phyloP scores from a whole-genome alignment of 2,888 invertebrate species.

The Macrophya annulata region DNA sequence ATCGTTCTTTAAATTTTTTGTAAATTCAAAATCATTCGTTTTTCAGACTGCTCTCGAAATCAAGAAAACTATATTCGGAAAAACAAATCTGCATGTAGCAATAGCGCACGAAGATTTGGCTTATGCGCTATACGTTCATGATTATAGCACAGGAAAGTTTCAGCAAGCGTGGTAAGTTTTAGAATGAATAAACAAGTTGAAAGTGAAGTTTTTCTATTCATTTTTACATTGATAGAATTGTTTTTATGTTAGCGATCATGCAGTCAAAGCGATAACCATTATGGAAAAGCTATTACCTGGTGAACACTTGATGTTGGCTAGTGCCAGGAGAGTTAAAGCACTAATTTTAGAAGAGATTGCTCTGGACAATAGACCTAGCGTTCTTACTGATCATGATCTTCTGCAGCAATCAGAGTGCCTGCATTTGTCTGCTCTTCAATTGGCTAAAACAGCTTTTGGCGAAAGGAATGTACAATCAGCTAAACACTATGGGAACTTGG shows the following conservation, averaged over 20 bases:
- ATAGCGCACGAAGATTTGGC: conserved; percentile 95
- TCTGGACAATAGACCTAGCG: conserved; percentile 86
- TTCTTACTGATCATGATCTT: conserved; percentile 82
- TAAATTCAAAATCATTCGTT: conserved; percentile 55
- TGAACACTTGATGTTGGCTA: conserved; percentile 93
- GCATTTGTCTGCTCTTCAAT: conserved; percentile 90
- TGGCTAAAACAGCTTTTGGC: conserved; percentile 92
- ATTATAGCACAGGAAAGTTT: conserved; percentile 95
- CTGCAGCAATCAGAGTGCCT: conserved; percentile 91
- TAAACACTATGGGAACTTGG: conserved; percentile 97
- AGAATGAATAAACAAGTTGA: neutral
- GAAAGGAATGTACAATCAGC: conserved; percentile 97
- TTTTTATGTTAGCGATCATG: conserved; percentile 84
- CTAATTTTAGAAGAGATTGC: conserved; percentile 96
- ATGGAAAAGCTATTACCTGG: conserved; percentile 90
- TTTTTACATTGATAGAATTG: conserved; percentile 26
- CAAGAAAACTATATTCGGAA: conserved; percentile 89
- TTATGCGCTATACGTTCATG: conserved; percentile 95
- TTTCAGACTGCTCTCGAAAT: conserved; percentile 87
- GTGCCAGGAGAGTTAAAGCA: conserved; percentile 95
- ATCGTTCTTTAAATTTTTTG: conserved; percentile 44
- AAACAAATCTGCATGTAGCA: conserved; percentile 93
- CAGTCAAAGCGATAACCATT: conserved; percentile 91
- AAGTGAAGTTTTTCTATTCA: conserved; percentile 20
- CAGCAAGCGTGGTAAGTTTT: conserved; percentile 85